phyloP scores from a whole-genome alignment of 1,140 invertebrate genomes.

The Platyura marginata region DNA sequence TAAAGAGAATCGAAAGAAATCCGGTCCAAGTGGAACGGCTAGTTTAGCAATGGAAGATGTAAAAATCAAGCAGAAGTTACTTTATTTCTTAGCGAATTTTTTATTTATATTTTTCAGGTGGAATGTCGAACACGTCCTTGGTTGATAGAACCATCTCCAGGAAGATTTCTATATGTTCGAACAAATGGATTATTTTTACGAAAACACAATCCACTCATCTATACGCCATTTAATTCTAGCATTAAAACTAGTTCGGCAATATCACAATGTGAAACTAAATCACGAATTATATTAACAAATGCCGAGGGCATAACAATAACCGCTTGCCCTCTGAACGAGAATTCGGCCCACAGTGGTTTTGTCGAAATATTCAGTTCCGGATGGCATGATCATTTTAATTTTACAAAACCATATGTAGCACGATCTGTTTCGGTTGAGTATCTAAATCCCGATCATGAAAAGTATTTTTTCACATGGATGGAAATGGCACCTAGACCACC shows the following conservation, averaged over 20 bases:
- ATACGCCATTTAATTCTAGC: slow-evolving; percentile 14
- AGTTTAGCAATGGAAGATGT: slow-evolving; percentile 49
- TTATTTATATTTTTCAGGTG: slow-evolving; percentile 27
- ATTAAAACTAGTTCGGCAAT: too few species aligned
- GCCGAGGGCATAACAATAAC: slow-evolving; percentile 21
- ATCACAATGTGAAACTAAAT: slow-evolving; percentile 20
- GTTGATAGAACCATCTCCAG: slow-evolving; percentile 53
- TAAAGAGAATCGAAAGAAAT: slow-evolving; percentile 38
- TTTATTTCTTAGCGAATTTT: not conserved
- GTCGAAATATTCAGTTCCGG: slow-evolving; percentile 66
- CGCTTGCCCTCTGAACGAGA: slow-evolving; percentile 18
- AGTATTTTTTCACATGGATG: slow-evolving; percentile 64
- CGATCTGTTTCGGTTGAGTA: slow-evolving; percentile 58
- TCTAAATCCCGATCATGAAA: slow-evolving; percentile 47
- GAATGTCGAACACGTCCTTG: slow-evolving; percentile 58
- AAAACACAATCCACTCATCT: slow-evolving; percentile 17
- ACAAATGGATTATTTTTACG: slow-evolving; percentile 21
- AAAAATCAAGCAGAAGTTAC: slow-evolving; percentile 6
- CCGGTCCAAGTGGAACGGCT: slow-evolving; percentile 59
- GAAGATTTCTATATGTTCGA: slow-evolving; percentile 23
- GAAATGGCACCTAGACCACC: slow-evolving; percentile 50
- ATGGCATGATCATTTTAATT: slow-evolving; percentile 35
- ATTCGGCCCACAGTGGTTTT: slow-evolving; percentile 18
- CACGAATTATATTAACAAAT: slow-evolving; percentile 19
- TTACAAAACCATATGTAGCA: slow-evolving; percentile 21